Evolutionary conservation across 2,113 vertebrate species (phyloP), one percentile per base, ranked within the genome.

Genomic region (Apodemus speciosus): DNA sequence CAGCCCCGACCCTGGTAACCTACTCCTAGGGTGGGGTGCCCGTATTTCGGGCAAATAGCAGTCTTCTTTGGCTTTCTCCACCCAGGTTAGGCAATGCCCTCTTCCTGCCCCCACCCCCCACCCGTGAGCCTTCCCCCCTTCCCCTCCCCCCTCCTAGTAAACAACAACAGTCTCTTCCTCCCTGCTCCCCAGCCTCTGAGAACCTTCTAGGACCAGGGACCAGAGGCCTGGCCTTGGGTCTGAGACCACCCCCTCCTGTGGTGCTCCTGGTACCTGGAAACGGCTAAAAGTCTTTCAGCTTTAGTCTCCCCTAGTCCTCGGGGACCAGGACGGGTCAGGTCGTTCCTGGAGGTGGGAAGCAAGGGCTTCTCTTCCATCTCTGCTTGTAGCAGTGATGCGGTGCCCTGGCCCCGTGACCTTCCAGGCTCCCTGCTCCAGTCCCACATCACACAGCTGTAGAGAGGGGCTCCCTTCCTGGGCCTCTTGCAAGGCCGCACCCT

Each of bases 1-100:
- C 60, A 68, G 79, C 76, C 95, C 91, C 95, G 80, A 96, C 89
- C 89, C 95, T 94, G 76, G 79, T 97, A 92, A 85, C 93, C 94
- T 90, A 87, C 91, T 80, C 71, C 25, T 18, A 87, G 96, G 93
- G 96, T 68, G 95, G 95, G 81, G 97, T 96, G 92, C 97, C 96
- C 96, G 94, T 94, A 94, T 94, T 97, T 93, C 0, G 18, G 87
- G 95, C 89, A 66, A 96, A 91, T 75, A 32, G 43, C 84, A 58
- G 86, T 84, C 92, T 95, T 95, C 94, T 92, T 90, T 87, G 95
- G 87, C 86, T 95, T 96, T 93, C 96, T 94, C 93, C 97, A 96
- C 96, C 96, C 97, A 96, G 95, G 76, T 96, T 96, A 72, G 92
- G 96, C 95, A 97, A 97, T 96, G 94, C 93, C 83, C 77, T 53